A percentile compares a stretch with the other conserved stretches of the same genome.
These are phyloP conservation scores for Dolichopus griseipennis DNA, from an alignment of 2,888 invertebrate species.

Conservation along the genomic window DNA sequence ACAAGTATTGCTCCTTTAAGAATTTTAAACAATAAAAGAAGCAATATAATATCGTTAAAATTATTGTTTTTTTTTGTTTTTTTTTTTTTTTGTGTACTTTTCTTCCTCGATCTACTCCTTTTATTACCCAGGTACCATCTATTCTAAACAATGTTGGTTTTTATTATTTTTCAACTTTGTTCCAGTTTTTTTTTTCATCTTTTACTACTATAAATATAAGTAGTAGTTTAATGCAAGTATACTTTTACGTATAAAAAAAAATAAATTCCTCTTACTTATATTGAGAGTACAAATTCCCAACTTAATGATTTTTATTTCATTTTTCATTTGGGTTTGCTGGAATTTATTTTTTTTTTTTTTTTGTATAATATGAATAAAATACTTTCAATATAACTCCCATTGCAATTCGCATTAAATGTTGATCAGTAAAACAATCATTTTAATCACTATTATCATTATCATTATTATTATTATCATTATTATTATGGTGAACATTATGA, in stretches of 20 bases:
- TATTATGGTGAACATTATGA: too few relatives aligned
- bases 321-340: too few relatives aligned
- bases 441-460: too few relatives aligned
- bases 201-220: background rate
- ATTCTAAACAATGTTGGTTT: too few relatives aligned
- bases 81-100: background rate
- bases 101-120: too few relatives aligned
- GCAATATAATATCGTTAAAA: background rate
- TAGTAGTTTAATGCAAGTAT: background rate
- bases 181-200: background rate
- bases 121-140: too few relatives aligned
- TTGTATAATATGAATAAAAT: background rate
- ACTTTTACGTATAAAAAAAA: background rate
- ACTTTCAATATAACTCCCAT: too few relatives aligned
- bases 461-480: too few relatives aligned
- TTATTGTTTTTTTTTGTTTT: background rate
- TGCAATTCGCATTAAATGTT: too few relatives aligned
- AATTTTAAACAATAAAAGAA: background rate
- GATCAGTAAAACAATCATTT: too few relatives aligned
- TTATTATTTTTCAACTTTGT: too few relatives aligned
- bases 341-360: background rate
- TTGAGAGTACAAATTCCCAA: background rate
- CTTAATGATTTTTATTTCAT: background rate
- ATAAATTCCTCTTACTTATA: background rate
- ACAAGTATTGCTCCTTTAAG: constrained; percentile 4